phyloP scores from a whole-genome alignment of 2,113 vertebrate genomes.

The Lethenteron camtschaticum region DNA sequence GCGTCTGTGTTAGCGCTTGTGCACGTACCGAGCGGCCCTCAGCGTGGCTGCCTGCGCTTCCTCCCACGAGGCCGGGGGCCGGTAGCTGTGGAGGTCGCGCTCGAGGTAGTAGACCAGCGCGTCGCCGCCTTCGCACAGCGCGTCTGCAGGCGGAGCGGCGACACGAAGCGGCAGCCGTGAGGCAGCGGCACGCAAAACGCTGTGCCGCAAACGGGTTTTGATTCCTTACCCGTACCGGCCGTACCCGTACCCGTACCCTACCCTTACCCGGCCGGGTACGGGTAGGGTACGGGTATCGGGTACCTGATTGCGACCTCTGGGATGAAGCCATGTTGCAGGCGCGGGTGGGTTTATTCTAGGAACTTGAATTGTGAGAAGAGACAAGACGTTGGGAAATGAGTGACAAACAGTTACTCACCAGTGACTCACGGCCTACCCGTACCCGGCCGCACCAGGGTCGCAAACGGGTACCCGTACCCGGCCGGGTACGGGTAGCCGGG shows the following conservation, averaged over 20 bases:
- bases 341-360: too few species aligned
- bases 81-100: neutral
- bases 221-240: neutral
- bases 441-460: too few species aligned
- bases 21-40: too few species aligned
- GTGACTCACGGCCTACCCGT: too few species aligned
- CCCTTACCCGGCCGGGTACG: neutral
- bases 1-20: too few species aligned
- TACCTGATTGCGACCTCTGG: neutral
- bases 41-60: neutral
- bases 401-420: too few species aligned
- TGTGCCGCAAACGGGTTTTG: neutral
- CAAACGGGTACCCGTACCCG: too few species aligned
- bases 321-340: neutral
- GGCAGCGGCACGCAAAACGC: neutral
- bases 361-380: too few species aligned
- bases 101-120: constrained; percentile 4
- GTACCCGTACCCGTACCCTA: neutral
- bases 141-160: neutral
- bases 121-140: neutral
- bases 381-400: too few species aligned
- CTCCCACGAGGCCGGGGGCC: neutral
- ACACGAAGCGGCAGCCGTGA: too few species aligned
- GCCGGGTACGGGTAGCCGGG: too few species aligned
- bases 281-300: neutral